phyloP scores from a whole-genome alignment of 2,113 vertebrate genomes.

The Spheniscus mendiculus region DNA sequence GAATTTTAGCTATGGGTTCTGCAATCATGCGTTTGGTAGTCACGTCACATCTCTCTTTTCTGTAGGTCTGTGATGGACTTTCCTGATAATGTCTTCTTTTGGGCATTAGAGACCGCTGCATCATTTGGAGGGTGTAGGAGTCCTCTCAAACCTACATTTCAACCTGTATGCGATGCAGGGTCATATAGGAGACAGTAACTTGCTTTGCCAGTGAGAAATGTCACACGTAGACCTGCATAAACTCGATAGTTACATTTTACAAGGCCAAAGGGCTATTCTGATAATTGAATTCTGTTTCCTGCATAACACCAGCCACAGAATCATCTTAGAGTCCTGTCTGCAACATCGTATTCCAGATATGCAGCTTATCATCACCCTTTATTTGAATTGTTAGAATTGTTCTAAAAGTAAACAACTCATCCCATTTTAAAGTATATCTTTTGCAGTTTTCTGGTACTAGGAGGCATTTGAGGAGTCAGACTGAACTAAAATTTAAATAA shows the following conservation, averaged over 20 bases:
- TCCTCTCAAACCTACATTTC: not conserved
- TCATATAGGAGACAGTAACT: not conserved
- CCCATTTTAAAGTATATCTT: not conserved
- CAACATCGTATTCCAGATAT: not conserved
- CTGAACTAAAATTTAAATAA: not conserved
- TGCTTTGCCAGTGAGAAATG: not conserved
- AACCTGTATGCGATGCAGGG: not conserved
- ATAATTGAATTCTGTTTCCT: constrained; percentile 45
- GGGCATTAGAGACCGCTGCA: not conserved
- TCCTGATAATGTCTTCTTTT: not conserved
- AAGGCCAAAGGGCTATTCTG: not conserved
- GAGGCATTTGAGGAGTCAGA: not conserved
- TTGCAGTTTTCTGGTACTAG: not conserved
- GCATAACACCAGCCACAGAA: not conserved
- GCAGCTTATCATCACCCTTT: not conserved
- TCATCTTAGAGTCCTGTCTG: not conserved
- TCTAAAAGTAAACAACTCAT: not conserved
- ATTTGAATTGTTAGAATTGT: not conserved
- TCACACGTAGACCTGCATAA: not conserved
- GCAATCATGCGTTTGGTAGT: not conserved
- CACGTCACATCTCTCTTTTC: not conserved
- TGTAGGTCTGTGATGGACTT: not conserved
- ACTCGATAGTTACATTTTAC: not conserved
- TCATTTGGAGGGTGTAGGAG: not conserved
- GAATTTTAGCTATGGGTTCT: not conserved